Evolutionary conservation across 2,888 invertebrate species (phyloP), one percentile per base, ranked within the genome.

Genomic region (Patella pellucida): DNA sequence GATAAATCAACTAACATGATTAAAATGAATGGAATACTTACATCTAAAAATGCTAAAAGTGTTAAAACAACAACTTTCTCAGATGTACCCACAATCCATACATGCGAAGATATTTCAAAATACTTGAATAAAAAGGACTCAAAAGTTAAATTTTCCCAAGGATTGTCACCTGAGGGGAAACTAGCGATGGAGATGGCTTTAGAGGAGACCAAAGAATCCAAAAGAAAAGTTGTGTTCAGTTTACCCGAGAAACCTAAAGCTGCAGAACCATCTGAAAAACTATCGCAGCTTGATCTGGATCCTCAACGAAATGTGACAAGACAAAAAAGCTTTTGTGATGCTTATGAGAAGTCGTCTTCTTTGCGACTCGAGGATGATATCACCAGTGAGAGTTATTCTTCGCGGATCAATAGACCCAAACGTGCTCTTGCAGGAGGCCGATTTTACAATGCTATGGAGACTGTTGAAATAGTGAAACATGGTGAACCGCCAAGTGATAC

Each of bases 111-210:
- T 41, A 41, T 41, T 41, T 41, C 41, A 41, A 41, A 41, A 41
- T 41, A 41, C 41, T 41, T 41, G 41, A 41, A 41, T 41, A 41
- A 41, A 41, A 41, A 41, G 41, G 41, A 41, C 41, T 41, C 41
- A 41, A 69, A 71, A 51, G 68, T 31, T 2, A 76, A 54, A 62
- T 81, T 85, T 41, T 85, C 84, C 0, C 80, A 79, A 16, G 76
- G 77, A 4, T 68, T 85, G 31, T 84, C 84, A 3, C 72, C 79
- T 0, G 85, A 85, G 70, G 85, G 81, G 1, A 76, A 79, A 54
- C 31, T 80, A 15, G 85, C 82, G 9, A 85, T 85, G 78, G 72
- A 83, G 50, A 75, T 82, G 56, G 80, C 78, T 2, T 51, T 78
- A 15, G 73, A 79, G 71, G 77, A 81, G 56, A 78, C 76, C 27